Evolutionary conservation across 2,888 invertebrate species (phyloP).

Genomic region (Acrocyrtus sp.): DNA sequence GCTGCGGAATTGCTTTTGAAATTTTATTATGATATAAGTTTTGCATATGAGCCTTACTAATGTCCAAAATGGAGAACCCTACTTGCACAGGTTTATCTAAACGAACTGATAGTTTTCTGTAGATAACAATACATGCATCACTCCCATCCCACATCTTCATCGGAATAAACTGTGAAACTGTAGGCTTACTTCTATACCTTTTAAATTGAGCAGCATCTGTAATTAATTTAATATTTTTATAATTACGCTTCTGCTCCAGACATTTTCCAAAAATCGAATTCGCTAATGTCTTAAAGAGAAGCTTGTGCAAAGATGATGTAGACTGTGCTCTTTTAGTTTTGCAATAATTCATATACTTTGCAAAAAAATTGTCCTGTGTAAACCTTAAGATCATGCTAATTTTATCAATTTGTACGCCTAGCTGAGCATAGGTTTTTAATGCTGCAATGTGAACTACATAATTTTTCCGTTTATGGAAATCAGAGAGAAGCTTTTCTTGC

Average conservation of each 20-base stretch:
- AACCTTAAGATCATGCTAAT: not conserved
- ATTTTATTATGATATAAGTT: not conserved
- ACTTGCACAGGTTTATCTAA: not conserved
- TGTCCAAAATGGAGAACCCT: not conserved
- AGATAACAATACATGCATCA: not conserved
- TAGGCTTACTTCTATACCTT: not conserved
- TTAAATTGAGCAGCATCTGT: not conserved
- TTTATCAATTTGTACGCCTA: not conserved
- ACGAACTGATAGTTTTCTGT: not conserved
- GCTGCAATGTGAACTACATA: not conserved
- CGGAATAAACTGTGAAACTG: not conserved
- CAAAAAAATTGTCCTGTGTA: not conserved
- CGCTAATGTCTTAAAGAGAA: not conserved
- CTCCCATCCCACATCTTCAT: not conserved
- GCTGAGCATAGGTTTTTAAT: not conserved
- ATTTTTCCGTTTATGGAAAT: not conserved
- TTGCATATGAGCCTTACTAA: not conserved
- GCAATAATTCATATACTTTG: not conserved
- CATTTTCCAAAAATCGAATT: not conserved
- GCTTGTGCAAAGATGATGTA: not conserved
- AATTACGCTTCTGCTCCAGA: not conserved
- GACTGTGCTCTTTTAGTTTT: not conserved
- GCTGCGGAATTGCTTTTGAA: not conserved
- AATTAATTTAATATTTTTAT: not conserved
- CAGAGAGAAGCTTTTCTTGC: not conserved